These are phyloP conservation scores for Chiridota heheva DNA, from an alignment of 35 echinoderm and acorn worm genomes.

Conservation along the genomic window DNA sequence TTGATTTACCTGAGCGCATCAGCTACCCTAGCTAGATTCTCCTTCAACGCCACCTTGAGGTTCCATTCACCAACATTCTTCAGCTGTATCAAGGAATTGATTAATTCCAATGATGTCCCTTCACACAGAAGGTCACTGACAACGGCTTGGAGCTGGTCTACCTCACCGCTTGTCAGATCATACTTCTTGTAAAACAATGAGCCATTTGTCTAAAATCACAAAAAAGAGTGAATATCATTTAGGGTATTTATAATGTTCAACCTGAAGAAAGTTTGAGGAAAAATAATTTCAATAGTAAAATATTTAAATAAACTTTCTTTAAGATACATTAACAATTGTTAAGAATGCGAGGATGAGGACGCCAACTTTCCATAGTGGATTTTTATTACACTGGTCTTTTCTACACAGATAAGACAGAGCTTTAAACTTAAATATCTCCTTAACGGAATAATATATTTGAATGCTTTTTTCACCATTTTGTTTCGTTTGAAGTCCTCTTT, in stretches of 20 bases:
- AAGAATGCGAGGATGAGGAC: not conserved
- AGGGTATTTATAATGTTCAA: not conserved
- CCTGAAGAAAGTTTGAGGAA: not conserved
- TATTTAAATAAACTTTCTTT: not conserved
- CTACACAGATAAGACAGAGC: no score
- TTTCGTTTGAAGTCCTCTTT: no score
- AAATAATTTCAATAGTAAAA: not conserved
- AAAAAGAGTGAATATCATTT: not conserved
- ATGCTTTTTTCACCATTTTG: no score
- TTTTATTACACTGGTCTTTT: not conserved
- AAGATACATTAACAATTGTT: not conserved
- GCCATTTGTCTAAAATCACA: conserved; percentile 25
- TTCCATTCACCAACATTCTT: conserved; percentile 33
- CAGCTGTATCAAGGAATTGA: conserved; percentile 43
- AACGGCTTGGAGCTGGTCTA: conserved; percentile 35
- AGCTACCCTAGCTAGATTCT: conserved; percentile 40
- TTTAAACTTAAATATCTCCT: no score
- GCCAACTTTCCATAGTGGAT: not conserved
- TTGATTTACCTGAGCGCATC: conserved; percentile 45
- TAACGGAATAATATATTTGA: no score
- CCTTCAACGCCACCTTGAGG: conserved; percentile 15
- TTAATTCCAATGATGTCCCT: conserved; percentile 53
- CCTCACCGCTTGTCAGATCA: conserved; percentile 59
- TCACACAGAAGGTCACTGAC: conserved; percentile 38
- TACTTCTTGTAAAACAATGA: conserved; percentile 47